phyloP scores from a whole-genome alignment of 1,140 invertebrate species.

The Aethina tumida region DNA sequence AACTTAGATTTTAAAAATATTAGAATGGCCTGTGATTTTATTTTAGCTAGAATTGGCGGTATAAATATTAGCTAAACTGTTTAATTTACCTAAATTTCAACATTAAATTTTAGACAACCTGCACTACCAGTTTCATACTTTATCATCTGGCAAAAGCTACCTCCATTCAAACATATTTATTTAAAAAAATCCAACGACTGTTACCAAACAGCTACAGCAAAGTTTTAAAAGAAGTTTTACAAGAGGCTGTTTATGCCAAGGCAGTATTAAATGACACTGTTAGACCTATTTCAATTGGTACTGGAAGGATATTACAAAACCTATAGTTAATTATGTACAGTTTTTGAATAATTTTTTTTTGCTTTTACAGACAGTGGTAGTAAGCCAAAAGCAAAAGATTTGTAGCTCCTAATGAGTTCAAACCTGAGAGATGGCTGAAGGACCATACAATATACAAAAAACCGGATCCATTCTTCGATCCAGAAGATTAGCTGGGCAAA shows the following conservation, averaged over 20 bases:
- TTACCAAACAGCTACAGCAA: slow-evolving; percentile 40
- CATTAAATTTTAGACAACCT: slow-evolving; percentile 58
- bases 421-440: slow-evolving; percentile 69
- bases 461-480: slow-evolving; percentile 66
- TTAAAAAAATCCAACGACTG: slow-evolving; percentile 50
- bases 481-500: slow-evolving; percentile 78
- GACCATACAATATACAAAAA: slow-evolving; percentile 39
- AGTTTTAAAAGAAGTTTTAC: slow-evolving; percentile 49
- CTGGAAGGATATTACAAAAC: slow-evolving; percentile 65
- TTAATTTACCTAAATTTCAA: slow-evolving; percentile 1
- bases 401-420: slow-evolving; percentile 60
- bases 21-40: slow-evolving; percentile 68
- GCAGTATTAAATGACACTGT: slow-evolving; percentile 78
- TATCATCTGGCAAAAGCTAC: slow-evolving; percentile 71
- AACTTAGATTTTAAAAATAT: slow-evolving; percentile 67
- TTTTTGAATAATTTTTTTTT: too few relatives aligned
- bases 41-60: slow-evolving; percentile 81
- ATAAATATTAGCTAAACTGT: slow-evolving; percentile 43
- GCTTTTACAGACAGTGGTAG: slow-evolving; percentile 65
- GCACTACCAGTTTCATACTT: slow-evolving; percentile 65
- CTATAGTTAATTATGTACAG: too few relatives aligned
- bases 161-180: slow-evolving; percentile 61
- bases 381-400: slow-evolving; percentile 78
- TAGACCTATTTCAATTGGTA: slow-evolving; percentile 71
- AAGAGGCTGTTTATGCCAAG: slow-evolving; percentile 60